These are phyloP conservation scores for Melanotaenia duboulayi DNA, from an alignment of 2,113 vertebrate species.

Conservation along the genomic window DNA sequence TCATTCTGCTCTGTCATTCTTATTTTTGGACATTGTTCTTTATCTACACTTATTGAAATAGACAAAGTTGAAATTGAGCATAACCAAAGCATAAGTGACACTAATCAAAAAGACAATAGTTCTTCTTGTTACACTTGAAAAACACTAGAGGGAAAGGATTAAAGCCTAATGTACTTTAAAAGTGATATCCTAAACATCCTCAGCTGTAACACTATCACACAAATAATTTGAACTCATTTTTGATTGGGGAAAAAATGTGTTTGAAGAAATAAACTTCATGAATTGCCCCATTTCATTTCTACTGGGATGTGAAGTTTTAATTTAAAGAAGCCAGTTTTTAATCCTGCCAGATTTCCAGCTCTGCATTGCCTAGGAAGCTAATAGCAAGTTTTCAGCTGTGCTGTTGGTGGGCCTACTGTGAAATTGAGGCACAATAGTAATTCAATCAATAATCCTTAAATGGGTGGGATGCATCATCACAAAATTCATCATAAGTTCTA, in stretches of 20 bases:
- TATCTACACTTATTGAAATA: neutral
- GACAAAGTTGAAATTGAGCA: neutral
- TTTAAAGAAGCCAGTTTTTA: neutral
- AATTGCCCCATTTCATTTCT: neutral
- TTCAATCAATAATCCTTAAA: neutral
- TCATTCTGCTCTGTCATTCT: neutral
- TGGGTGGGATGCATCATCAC: neutral
- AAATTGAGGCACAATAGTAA: neutral
- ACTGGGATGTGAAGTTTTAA: neutral
- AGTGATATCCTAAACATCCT: no score
- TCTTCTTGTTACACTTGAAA: no score
- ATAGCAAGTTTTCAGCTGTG: neutral
- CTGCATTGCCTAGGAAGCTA: neutral
- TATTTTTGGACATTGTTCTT: neutral
- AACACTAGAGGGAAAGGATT: no score
- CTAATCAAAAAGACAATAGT: neutral
- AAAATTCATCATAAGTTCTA: neutral
- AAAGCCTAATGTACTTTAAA: no score
- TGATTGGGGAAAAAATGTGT: neutral
- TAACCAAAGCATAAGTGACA: neutral
- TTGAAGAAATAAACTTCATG: neutral
- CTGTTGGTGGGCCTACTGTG: no score
- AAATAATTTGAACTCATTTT: neutral
- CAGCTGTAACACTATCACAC: no score
- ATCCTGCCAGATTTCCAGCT: neutral